Base-by-base conservation (phyloP, 1,140 invertebrate species). In the Scaptomyza graminum region DNA sequence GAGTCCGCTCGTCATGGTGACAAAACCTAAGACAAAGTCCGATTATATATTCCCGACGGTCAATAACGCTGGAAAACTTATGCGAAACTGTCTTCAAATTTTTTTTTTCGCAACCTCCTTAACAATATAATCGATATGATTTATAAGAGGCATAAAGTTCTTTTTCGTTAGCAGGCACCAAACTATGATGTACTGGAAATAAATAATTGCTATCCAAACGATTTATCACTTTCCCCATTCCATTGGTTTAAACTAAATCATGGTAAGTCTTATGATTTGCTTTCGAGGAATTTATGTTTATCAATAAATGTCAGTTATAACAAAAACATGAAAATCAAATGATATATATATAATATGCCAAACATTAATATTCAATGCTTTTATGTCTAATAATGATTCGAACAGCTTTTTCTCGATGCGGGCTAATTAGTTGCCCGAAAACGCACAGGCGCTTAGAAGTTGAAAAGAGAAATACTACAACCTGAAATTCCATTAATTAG, bases 401-500 rank as follows among this genome's bases (percentile, higher is more conserved):
- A 46, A 13, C 41, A 46, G 59, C 49, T 13, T 44, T 51, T 46
- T 46, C 39, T 57, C 61, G 46, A 49, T 55, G 57, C 22, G 44
- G 63, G 44, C 67, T 76, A 83, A 84, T 84, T 79, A 79, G 79
- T 74, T 79, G 61, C 56, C 41, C 43, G 3, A 67, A 63, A 74
- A 44, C 13, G 11, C 43, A 50, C 57, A 51, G 63, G 18, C 22
- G 60, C 41, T 49, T 28, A 44, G 55, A 18, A 41, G 56, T 49
- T 50, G 47, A 55, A 61, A 50, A 57, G 63, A n/a, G 12, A 28
- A 31, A 52, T 11, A 15, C 54, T 70, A 83, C 70, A 66, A 83
- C 70, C 79, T 81, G 76, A 80, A 80, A 84, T 62, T 76, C 47
- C 59, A 78, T 83, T 85, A 85, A 85, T 87, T 85, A 85, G 82